Evolutionary conservation across 1,140 invertebrate genomes (phyloP).

Genomic region (Spodoptera litura): DNA sequence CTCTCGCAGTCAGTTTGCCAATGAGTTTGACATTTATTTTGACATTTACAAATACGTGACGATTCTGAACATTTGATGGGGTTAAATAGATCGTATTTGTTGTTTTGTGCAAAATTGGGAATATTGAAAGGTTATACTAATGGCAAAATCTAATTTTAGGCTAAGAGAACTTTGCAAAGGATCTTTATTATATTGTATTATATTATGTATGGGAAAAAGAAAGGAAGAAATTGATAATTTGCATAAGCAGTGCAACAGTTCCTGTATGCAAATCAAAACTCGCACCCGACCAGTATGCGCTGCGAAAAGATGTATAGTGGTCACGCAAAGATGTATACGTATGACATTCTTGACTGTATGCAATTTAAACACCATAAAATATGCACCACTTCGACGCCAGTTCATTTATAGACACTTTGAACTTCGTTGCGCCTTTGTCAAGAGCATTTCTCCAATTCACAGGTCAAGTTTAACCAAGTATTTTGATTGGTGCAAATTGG

Average conservation of each 20-base stretch:
- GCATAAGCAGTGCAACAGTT: not conserved
- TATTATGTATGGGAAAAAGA: slow-evolving; percentile 4
- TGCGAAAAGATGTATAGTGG: slow-evolving; percentile 6
- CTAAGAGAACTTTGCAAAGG: no score
- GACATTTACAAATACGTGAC: slow-evolving; percentile 17
- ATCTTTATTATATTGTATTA: not conserved
- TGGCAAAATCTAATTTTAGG: no score
- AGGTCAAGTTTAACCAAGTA: slow-evolving; percentile 67
- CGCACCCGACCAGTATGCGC: not conserved
- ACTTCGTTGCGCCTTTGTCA: slow-evolving; percentile 29
- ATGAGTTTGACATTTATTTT: slow-evolving; percentile 24
- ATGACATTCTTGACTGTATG: slow-evolving; percentile 6
- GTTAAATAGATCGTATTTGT: not conserved
- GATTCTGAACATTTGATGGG: not conserved
- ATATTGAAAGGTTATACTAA: no score
- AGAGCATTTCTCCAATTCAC: slow-evolving; percentile 42
- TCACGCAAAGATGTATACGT: slow-evolving; percentile 14
- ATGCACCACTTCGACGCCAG: slow-evolving; percentile 1
- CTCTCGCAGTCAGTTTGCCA: not conserved
- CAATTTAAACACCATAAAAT: slow-evolving; percentile 22
- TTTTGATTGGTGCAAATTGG: slow-evolving; percentile 70
- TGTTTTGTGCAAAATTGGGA: not conserved
- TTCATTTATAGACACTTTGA: slow-evolving; percentile 27
- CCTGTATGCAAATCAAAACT: slow-evolving; percentile 18
- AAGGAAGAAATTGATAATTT: not conserved